These are phyloP conservation scores for Manis crassicaudata DNA, from an alignment of 2,797 vertebrate species.

Conservation along the genomic window DNA sequence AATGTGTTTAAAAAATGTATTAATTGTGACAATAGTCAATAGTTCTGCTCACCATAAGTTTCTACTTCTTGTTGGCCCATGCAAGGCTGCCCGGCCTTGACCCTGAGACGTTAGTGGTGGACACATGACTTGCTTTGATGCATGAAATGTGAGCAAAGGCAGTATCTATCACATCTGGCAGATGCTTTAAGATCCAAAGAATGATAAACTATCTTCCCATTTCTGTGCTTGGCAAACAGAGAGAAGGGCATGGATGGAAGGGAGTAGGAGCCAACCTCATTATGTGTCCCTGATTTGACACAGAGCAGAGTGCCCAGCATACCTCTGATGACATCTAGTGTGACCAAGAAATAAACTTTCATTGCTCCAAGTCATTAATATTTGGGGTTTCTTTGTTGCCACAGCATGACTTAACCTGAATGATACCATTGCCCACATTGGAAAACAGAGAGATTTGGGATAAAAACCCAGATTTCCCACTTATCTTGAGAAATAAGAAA, in stretches of 20 bases:
- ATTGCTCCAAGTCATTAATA: neutral
- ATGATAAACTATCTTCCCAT: neutral
- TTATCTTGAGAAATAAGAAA: neutral
- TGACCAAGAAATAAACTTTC: neutral
- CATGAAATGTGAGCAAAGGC: neutral
- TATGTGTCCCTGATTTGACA: neutral
- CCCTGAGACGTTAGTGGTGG: neutral
- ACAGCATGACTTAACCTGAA: neutral
- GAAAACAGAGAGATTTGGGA: neutral
- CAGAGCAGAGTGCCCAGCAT: neutral
- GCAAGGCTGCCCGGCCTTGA: neutral
- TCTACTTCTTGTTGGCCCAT: neutral
- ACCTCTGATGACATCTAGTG: neutral
- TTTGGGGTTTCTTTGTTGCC: neutral
- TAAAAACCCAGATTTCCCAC: neutral
- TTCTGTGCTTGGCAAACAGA: neutral
- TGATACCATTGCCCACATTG: neutral
- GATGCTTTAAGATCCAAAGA: neutral
- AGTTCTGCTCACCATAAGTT: neutral
- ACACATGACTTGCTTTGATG: neutral
- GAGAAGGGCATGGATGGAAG: neutral
- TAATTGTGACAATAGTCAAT: too few species aligned
- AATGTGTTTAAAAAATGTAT: neutral
- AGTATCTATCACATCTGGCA: neutral
- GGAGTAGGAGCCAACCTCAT: too few species aligned